Percentiles rank a stretch among this genome's conserved stretches.
phyloP scores from a whole-genome alignment of 1,140 invertebrate species.

The Dinothrombium tinctorium region DNA sequence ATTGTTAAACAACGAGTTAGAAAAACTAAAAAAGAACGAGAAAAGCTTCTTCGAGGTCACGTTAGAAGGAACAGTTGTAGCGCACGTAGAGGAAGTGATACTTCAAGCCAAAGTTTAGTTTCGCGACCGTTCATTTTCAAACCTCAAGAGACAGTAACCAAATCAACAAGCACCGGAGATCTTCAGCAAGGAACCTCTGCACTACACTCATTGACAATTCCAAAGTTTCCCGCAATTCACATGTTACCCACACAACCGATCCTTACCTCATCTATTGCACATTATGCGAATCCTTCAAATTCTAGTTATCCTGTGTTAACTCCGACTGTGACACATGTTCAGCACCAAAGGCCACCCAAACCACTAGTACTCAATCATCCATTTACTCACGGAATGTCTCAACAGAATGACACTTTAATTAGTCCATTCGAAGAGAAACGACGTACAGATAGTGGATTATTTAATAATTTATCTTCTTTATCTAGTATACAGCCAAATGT shows the following conservation, averaged over 20 bases:
- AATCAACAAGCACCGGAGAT: conserved; percentile 14
- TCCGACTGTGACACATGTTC: background rate
- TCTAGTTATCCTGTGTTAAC: background rate
- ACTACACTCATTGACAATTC: background rate
- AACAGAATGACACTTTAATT: conserved; percentile 1
- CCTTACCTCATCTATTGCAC: background rate
- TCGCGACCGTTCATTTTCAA: background rate
- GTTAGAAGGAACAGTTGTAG: background rate
- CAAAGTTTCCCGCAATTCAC: too few species aligned
- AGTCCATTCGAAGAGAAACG: conserved; percentile 8
- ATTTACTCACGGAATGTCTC: conserved; percentile 10
- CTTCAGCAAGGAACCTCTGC: background rate
- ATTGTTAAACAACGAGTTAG: conserved; percentile 27
- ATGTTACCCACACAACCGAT: background rate
- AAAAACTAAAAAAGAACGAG: conserved; percentile 44
- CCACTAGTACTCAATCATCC: background rate
- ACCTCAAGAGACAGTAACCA: conserved; percentile 2
- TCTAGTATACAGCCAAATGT: background rate
- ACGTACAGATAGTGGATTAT: conserved; percentile 5
- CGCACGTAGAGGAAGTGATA: conserved; percentile 39
- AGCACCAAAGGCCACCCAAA: background rate
- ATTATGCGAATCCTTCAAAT: background rate
- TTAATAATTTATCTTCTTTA: too few species aligned
- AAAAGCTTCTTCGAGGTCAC: background rate
- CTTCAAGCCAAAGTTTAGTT: conserved; percentile 39